Evolutionary conservation across 2,888 invertebrate species (phyloP), one percentile per base, ranked within the genome.

Genomic region (Stegana nigrithorax): DNA sequence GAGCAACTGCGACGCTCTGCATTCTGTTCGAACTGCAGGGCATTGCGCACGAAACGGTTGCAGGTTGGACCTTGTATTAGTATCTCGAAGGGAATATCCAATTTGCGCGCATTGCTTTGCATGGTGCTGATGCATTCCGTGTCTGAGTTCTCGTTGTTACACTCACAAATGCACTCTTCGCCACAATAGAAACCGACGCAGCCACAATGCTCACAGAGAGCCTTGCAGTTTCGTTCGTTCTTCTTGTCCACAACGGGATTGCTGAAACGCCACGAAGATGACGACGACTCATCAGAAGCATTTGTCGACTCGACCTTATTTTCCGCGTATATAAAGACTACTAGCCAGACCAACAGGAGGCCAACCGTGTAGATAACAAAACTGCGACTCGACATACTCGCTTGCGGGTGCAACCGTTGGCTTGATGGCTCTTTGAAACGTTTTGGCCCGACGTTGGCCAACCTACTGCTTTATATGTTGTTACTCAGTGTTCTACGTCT

Each of bases 151-250:
- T 83, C 79, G n/a, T 81, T 75, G 65, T 82, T 82, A 55, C 85
- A 86, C 66, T 86, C 86, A 60, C 86, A 86, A 27, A 86, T 83
- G 59, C 86, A 86, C 63, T 86, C 85, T 62, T 86, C 86, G 2
- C 86, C 86, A 36, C 86, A 86, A 65, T 85, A 86, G 73, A 86
- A 86, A 25, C 82, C 85, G 56, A 82, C 65, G 57, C 86, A 86
- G 17, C 81, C 81, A 50, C 86, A 86, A 7, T 83, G 81, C 36
- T 76, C 80, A 39, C 86, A 86, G 2, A 85, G 74, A 0, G 78
- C 68, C 58, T 83, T 83, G 63, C 86, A 86, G 21, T 81, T 82
- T 4, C 71, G 67, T 7, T 74, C 75, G 21, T 83, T 75, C 23
- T 78, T 73, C 2, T 78, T 67, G 58, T 83, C 84, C 8, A 75